Conservation (phyloP, 2,113 vertebrate genomes). For the Archilochus colubris region DNA sequence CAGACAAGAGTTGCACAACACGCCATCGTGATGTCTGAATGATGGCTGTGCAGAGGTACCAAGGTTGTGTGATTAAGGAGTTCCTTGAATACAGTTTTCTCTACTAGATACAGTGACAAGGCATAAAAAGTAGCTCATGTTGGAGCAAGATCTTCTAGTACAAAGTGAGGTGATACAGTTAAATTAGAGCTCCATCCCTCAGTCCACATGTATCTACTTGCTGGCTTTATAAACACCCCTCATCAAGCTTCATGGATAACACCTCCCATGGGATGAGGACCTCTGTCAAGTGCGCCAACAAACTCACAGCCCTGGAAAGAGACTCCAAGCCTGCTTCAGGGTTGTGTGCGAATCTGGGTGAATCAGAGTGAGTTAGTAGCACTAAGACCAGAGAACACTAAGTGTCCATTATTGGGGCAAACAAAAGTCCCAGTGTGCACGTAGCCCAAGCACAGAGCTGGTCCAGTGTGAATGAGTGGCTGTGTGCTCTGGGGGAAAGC, state of each 20-base stretch:
- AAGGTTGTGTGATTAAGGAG: not conserved
- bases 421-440: constrained; percentile 59
- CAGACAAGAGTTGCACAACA: not conserved
- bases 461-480: not conserved
- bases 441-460: not conserved
- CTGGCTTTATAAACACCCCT: not conserved
- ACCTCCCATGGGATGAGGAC: not conserved
- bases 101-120: not conserved
- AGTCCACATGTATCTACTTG: not conserved
- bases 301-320: not conserved
- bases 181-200: not conserved
- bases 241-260: not conserved
- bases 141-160: not conserved
- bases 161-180: not conserved
- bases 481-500: not conserved
- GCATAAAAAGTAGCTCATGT: not conserved
- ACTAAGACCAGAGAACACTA: constrained; percentile 25
- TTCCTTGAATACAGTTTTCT: not conserved
- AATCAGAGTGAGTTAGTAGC: not conserved
- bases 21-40: not conserved
- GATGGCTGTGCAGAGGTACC: not conserved
- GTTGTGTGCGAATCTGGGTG: not conserved
- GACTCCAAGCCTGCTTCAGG: not conserved
- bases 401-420: constrained; percentile 40
- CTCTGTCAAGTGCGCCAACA: not conserved